Evolutionary conservation across 2,113 vertebrate species (phyloP).

Genomic region (Pterocles gutturalis): DNA sequence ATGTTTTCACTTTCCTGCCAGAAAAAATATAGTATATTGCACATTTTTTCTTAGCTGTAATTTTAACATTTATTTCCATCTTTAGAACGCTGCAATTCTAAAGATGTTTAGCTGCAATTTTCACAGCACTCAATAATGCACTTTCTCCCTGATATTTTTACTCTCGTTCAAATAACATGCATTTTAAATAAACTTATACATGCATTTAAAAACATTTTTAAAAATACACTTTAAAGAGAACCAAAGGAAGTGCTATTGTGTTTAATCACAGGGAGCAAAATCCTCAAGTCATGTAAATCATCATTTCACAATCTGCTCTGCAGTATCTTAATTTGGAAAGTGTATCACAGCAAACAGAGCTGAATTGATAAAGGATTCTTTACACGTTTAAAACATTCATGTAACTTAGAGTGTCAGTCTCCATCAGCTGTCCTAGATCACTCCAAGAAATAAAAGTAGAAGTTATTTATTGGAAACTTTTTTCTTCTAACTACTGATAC

Average conservation of each 20-base stretch:
- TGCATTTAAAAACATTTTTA: neutral
- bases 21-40: neutral
- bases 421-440: conserved; percentile 29
- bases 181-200: conserved; percentile 15
- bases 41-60: conserved; percentile 18
- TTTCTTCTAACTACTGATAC: neutral
- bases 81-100: conserved; percentile 36
- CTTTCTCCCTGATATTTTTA: conserved; percentile 9
- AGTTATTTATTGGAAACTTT: neutral
- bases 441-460: neutral
- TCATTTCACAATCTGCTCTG: neutral
- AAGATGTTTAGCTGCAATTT: conserved; percentile 29
- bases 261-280: conserved; percentile 47
- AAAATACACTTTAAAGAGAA: neutral
- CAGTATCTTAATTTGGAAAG: conserved; percentile 43
- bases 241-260: conserved; percentile 4
- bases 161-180: neutral
- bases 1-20: neutral
- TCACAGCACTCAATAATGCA: neutral
- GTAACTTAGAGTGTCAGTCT: conserved; percentile 14
- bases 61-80: conserved; percentile 19
- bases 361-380: conserved; percentile 50
- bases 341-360: conserved; percentile 17
- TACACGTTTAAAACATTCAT: conserved; percentile 18
- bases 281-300: conserved; percentile 54